Percentiles rank a stretch among this genome's conserved stretches.
phyloP scores from a whole-genome alignment of 37 sponge, comb jelly and placozoan species.

The Chondrosia reniformis region DNA sequence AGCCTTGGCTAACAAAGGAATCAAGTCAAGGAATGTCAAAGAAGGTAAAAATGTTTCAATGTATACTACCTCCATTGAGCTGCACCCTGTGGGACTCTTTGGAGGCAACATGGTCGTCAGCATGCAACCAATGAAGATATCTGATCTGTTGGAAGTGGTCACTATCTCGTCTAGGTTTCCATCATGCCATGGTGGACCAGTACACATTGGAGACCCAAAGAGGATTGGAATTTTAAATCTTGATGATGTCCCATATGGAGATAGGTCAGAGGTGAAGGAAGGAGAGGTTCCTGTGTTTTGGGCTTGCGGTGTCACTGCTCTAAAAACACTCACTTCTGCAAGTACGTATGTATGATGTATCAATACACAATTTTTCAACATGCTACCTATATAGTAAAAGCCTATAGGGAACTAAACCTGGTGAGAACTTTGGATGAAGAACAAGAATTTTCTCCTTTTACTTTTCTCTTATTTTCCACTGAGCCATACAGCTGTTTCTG shows the following conservation, averaged over 20 bases:
- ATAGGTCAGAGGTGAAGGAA: conserved; percentile 16
- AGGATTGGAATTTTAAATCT: conserved; percentile 70
- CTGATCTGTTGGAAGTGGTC: conserved; percentile 40
- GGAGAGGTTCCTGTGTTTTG: conserved; percentile 89
- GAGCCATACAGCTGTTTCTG: no score
- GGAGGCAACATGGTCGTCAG: conserved; percentile 51
- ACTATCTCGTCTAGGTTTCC: conserved; percentile 25
- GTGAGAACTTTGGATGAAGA: no score
- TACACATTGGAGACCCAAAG: conserved; percentile 87
- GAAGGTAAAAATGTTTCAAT: conserved; percentile 46
- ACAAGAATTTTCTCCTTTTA: no score
- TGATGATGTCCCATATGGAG: conserved; percentile 30
- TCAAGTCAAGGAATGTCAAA: conserved; percentile 41
- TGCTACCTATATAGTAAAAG: no score
- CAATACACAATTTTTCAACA: not conserved
- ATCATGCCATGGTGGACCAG: conserved; percentile 78
- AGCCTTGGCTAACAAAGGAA: conserved; percentile 39
- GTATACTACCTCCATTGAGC: conserved; percentile 62
- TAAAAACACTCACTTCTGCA: conserved; percentile 36
- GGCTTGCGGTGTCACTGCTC: conserved; percentile 88
- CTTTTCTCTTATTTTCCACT: no score
- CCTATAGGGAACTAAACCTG: no score
- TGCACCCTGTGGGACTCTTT: conserved; percentile 35
- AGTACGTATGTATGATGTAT: conserved; percentile 28
- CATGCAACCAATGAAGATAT: conserved; percentile 61